phyloP scores from a whole-genome alignment of 2,888 invertebrate genomes.

The Acrobeloides nanus region DNA sequence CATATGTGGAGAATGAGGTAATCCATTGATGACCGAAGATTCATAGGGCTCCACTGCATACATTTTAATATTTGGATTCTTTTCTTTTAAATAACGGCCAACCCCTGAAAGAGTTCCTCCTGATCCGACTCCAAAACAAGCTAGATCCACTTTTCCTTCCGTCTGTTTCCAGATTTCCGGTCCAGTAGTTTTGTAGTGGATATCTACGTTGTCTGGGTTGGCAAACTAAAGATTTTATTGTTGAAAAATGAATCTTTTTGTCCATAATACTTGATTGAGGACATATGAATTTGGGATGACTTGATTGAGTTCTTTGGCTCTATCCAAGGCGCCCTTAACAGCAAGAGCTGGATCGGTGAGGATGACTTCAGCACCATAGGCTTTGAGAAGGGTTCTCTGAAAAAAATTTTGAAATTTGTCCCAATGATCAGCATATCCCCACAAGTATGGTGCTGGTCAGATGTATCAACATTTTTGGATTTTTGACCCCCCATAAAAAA shows the following conservation, averaged over 20 bases:
- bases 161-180: conserved; percentile 53
- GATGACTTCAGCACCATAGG: conserved; percentile 48
- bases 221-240: conserved; percentile 23
- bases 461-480: not conserved
- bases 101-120: conserved; percentile 43
- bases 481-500: too few relatives aligned
- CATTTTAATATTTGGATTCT: conserved; percentile 34
- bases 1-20: conserved; percentile 35
- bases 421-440: not conserved
- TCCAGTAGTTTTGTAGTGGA: conserved; percentile 49
- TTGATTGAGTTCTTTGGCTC: conserved; percentile 30
- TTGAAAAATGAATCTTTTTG: conserved; percentile 1
- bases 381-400: conserved; percentile 41
- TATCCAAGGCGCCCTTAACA: conserved; percentile 37
- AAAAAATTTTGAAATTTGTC: conserved; percentile 4
- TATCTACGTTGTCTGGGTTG: conserved; percentile 44
- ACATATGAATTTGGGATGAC: conserved; percentile 31
- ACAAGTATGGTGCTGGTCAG: not conserved
- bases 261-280: conserved; percentile 15
- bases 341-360: conserved; percentile 41
- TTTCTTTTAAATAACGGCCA: conserved; percentile 40
- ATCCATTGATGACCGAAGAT: conserved; percentile 39
- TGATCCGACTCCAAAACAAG: conserved; percentile 42
- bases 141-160: conserved; percentile 46
- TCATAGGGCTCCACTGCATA: conserved; percentile 44